These are phyloP conservation scores for Aphidius colemani DNA, from an alignment of 2,888 invertebrate species.

Conservation along the genomic window DNA sequence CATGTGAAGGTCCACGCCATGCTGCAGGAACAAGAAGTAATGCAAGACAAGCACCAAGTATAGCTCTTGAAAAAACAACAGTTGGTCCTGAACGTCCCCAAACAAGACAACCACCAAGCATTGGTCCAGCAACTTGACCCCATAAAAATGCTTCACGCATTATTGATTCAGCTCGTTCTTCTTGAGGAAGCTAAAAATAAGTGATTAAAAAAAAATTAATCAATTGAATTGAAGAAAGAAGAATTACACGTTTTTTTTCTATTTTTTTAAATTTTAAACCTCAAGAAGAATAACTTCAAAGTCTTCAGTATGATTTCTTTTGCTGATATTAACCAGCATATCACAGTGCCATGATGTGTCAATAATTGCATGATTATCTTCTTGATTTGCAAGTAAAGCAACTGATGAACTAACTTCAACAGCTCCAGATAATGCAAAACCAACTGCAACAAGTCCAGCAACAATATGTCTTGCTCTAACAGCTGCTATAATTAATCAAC, in stretches of 20 bases:
- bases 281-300: slow-evolving; percentile 54
- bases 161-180: slow-evolving; percentile 64
- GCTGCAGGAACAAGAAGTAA: slow-evolving; percentile 65
- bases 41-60: slow-evolving; percentile 64
- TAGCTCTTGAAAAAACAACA: slow-evolving; percentile 63
- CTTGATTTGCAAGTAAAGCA: slow-evolving; percentile 62
- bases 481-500: slow-evolving; percentile 46
- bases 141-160: slow-evolving; percentile 65
- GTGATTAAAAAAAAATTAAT: slow-evolving; percentile 4
- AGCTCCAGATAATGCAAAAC: slow-evolving; percentile 64
- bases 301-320: slow-evolving; percentile 56
- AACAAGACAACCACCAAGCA: slow-evolving; percentile 63
- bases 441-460: slow-evolving; percentile 62
- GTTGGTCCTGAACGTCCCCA: slow-evolving; percentile 66
- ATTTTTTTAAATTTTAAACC: slow-evolving; percentile 36
- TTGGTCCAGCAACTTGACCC: slow-evolving; percentile 65
- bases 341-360: slow-evolving; percentile 59
- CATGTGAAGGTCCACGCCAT: slow-evolving; percentile 66
- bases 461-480: slow-evolving; percentile 63
- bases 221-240: not conserved
- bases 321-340: slow-evolving; percentile 55
- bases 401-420: slow-evolving; percentile 66
- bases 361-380: slow-evolving; percentile 57
- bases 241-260: not conserved
- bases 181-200: slow-evolving; percentile 59